Evolutionary conservation across 1,140 invertebrate species (phyloP).

Genomic region (Danaus plexippus): DNA sequence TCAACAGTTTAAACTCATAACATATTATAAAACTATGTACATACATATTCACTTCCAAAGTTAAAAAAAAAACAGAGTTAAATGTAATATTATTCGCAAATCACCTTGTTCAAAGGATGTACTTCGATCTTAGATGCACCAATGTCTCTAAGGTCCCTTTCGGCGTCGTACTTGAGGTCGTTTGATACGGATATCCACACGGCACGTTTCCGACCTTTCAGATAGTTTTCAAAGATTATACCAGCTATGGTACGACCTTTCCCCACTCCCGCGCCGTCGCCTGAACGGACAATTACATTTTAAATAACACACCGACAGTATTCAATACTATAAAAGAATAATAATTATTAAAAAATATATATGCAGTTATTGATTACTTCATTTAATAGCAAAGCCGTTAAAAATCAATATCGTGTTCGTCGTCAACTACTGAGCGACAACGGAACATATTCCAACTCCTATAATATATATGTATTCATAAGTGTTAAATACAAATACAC

Average conservation of each 20-base stretch:
- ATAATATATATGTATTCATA: background rate
- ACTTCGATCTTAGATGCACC: conserved; percentile 93
- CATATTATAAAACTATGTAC: too few species aligned
- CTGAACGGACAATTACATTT: conserved; percentile 57
- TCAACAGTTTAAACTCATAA: too few species aligned
- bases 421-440: too few species aligned
- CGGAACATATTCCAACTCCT: too few species aligned
- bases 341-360: too few species aligned
- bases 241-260: conserved; percentile 99
- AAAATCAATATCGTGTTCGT: too few species aligned
- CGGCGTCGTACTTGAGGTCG: conserved; percentile 98
- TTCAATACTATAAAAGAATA: too few species aligned
- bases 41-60: background rate
- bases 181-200: conserved; percentile 99
- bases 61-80: background rate
- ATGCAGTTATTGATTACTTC: too few species aligned
- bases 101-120: conserved; percentile 89
- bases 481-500: background rate
- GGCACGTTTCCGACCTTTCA: conserved; percentile 92
- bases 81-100: background rate
- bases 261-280: conserved; percentile 99
- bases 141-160: conserved; percentile 96
- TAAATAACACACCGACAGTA: too few species aligned
- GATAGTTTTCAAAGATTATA: conserved; percentile 98
- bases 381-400: too few species aligned